phyloP scores from a whole-genome alignment of 2,888 invertebrate species.

The Platynereis dumerilii region DNA sequence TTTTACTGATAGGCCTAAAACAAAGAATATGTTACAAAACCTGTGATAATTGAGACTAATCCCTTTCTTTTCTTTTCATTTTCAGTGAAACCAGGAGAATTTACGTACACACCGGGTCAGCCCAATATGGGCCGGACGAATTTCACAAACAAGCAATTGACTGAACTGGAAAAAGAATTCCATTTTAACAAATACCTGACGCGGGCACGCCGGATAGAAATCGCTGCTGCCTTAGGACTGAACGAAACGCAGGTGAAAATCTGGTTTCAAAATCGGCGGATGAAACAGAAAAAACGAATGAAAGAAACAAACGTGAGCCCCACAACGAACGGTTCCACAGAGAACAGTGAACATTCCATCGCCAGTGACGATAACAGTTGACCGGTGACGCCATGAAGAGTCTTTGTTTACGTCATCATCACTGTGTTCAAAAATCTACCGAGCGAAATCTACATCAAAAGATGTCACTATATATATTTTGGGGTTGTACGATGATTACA shows the following conservation, averaged over 20 bases:
- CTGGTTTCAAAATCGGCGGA: constrained; percentile 64
- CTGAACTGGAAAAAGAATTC: constrained; percentile 98
- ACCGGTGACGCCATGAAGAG: not conserved
- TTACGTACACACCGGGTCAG: constrained; percentile 21
- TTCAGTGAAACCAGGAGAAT: constrained; percentile 18
- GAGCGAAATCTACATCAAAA: no score
- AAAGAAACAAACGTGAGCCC: constrained; percentile 46
- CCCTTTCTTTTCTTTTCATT: not conserved
- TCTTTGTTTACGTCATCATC: no score
- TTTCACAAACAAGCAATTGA: constrained; percentile 98
- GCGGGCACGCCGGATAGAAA: constrained; percentile 94
- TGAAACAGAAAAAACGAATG: constrained; percentile 64
- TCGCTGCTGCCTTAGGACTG: constrained; percentile 92
- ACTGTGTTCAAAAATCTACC: no score
- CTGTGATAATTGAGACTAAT: no score
- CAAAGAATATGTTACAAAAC: no score
- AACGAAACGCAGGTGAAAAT: constrained; percentile 76
- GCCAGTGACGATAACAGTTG: constrained; percentile 23
- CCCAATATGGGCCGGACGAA: constrained; percentile 82
- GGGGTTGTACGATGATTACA: no score
- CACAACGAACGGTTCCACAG: not conserved
- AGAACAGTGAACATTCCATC: constrained; percentile 18
- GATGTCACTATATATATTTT: no score
- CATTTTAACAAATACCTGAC: constrained; percentile 99
- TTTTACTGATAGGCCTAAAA: no score